Conservation (phyloP, 2,888 invertebrate genomes). For the Monochamus alternatus region DNA sequence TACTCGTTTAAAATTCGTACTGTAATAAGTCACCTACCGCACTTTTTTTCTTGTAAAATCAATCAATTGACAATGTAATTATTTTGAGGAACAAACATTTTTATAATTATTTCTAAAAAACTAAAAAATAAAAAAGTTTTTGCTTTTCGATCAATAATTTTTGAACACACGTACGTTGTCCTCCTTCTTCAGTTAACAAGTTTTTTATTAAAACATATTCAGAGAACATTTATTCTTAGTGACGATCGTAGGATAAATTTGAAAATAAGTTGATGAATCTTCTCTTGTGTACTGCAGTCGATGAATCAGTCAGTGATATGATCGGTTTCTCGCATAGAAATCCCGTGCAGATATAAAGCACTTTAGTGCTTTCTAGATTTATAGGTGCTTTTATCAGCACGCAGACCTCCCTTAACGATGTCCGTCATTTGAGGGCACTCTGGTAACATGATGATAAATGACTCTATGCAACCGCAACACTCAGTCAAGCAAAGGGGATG, state of each 20-base stretch:
- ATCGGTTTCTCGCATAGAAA: conserved; percentile 64
- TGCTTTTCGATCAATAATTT: no score
- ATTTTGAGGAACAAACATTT: no score
- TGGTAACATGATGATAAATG: conserved; percentile 65
- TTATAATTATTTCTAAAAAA: no score
- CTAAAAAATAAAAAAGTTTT: no score
- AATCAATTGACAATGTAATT: no score
- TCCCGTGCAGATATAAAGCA: conserved; percentile 66
- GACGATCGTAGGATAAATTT: conserved; percentile 47
- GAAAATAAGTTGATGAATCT: conserved; percentile 56
- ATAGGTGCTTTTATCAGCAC: conserved; percentile 68
- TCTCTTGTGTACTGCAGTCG: conserved; percentile 62
- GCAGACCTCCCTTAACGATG: conserved; percentile 67
- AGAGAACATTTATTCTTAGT: no score
- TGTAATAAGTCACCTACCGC: no score
- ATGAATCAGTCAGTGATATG: conserved; percentile 62
- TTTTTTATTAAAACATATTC: no score
- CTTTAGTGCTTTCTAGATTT: conserved; percentile 66
- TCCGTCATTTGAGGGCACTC: conserved; percentile 62
- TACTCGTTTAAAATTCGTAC: no score
- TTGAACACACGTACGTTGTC: no score
- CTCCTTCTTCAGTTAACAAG: no score
- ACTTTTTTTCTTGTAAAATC: no score
- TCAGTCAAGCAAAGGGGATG: conserved; percentile 60
- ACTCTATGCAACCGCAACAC: conserved; percentile 63